Base-by-base conservation (phyloP, 2,888 invertebrate genomes). In the Trissolcus brochymenae region DNA sequence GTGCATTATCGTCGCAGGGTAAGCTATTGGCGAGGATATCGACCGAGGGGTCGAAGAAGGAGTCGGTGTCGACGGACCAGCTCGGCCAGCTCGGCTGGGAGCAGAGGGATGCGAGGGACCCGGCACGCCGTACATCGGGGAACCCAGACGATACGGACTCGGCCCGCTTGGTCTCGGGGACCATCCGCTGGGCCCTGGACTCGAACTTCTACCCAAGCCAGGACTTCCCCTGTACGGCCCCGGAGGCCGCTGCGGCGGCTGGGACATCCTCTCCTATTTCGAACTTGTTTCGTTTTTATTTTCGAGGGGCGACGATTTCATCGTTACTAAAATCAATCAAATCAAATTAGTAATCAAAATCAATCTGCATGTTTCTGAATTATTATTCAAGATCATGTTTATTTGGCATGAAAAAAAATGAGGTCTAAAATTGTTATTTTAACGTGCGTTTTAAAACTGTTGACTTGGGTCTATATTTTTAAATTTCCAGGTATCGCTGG, bases 61-160 rank as follows among this genome's bases (percentile, higher is more conserved):
- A 2, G 66, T 73, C 62, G 84, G 81, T 3, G 72, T 75, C 72
- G 83, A 79, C 67, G 82, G 46, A 82, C 79, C 50, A 40, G 84
- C 82, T 40, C 84, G 77, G 51, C 82, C 82, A 40, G 82, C 59
- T 35, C 86, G 82, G 41, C 54, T 68, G 41, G 80, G 85, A n/a
- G 80, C 79, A 66, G 81, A 80, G 13, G 85, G 82, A 67, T 78
- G 80, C n/a, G 94, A 53, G n/a, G 64, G 94, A 0, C 94, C 94
- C 81, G 94, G 93, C 1, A 94, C 93, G 7, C 93, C 92, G 91
- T 94, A 95, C 65, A 76, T 66, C 57, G 95, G 94, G 43, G 95
- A 94, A 13, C 94, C 93, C 40, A 95, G 93, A 41, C 94, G 92
- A 89, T 93, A 95, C 84, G 93, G 92, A 79, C 93, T 92, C 2